Evolutionary conservation across 2,797 vertebrate species (phyloP).

Genomic region (Halcyon chelicuti): DNA sequence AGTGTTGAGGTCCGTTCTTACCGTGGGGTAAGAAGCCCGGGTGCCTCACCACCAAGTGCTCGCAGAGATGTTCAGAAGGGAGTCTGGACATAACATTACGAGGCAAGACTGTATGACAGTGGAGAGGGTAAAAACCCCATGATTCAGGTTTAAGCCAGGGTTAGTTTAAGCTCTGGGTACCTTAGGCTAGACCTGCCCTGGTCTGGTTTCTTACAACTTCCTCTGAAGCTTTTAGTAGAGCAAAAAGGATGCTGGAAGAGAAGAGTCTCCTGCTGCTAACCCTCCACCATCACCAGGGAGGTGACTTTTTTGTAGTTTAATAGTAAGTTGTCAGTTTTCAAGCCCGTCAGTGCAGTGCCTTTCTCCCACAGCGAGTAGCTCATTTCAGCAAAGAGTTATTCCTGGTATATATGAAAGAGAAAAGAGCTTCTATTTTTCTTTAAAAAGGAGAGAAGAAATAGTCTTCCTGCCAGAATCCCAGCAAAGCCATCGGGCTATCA

Average conservation of each 20-base stretch:
- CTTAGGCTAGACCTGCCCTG: not conserved
- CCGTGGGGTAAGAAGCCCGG: not conserved
- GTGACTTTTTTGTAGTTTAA: not conserved
- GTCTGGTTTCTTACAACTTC: not conserved
- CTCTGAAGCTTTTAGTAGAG: not conserved
- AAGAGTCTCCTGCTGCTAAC: slow-evolving; percentile 11
- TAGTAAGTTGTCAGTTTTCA: not conserved
- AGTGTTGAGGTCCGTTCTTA: not conserved
- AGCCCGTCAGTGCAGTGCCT: not conserved
- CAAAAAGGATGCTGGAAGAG: not conserved
- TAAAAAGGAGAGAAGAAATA: not conserved
- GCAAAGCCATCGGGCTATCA: not conserved
- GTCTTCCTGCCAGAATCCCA: not conserved
- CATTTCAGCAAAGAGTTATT: not conserved
- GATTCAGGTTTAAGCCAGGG: not conserved
- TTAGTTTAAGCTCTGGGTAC: not conserved
- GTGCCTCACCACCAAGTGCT: not conserved
- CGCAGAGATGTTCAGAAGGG: not conserved
- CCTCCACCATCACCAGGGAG: not conserved
- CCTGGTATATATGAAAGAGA: not conserved
- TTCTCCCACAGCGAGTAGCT: not conserved
- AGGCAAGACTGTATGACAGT: not conserved
- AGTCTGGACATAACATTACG: accelerated
- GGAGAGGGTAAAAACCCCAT: not conserved
- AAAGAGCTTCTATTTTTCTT: not conserved